These are phyloP conservation scores for Shinisaurus crocodilurus DNA, from an alignment of 2,113 vertebrate genomes.

Conservation along the genomic window DNA sequence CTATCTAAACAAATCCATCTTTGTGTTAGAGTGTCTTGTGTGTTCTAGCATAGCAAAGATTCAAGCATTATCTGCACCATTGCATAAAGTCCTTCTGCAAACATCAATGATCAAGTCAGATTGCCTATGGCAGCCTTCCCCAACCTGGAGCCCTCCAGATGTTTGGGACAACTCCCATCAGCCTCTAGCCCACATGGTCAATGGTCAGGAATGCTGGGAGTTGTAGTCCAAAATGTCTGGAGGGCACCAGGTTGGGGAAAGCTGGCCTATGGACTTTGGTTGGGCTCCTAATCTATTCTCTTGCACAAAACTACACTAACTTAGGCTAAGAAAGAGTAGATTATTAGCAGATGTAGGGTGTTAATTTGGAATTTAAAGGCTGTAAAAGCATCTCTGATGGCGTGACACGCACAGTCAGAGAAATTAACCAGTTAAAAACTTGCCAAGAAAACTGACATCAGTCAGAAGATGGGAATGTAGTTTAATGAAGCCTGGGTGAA, in stretches of 20 bases:
- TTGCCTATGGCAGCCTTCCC: conserved; percentile 10
- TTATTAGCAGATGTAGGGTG: conserved; percentile 26
- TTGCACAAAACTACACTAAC: conserved; percentile 32
- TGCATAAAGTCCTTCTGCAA: conserved; percentile 6
- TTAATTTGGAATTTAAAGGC: conserved; percentile 13
- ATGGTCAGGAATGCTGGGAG: too few species aligned
- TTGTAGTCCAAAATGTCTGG: too few species aligned
- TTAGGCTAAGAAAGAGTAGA: not conserved
- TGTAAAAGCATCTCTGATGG: conserved; percentile 14
- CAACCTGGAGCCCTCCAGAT: too few species aligned
- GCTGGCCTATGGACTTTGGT: not conserved
- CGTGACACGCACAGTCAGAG: conserved; percentile 3
- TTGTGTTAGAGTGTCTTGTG: not conserved
- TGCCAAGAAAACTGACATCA: conserved; percentile 53
- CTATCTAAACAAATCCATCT: not conserved
- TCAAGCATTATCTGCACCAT: not conserved
- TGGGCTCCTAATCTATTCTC: conserved; percentile 18
- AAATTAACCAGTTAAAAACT: conserved; percentile 56
- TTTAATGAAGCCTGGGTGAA: conserved; percentile 34
- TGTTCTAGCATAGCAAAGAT: not conserved
- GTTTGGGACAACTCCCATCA: too few species aligned
- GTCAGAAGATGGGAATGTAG: conserved; percentile 61
- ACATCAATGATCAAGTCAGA: not conserved
- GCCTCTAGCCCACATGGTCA: too few species aligned
- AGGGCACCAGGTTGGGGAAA: too few species aligned